phyloP scores from a whole-genome alignment of 2,797 vertebrate genomes.

The Alfaro cultratus region DNA sequence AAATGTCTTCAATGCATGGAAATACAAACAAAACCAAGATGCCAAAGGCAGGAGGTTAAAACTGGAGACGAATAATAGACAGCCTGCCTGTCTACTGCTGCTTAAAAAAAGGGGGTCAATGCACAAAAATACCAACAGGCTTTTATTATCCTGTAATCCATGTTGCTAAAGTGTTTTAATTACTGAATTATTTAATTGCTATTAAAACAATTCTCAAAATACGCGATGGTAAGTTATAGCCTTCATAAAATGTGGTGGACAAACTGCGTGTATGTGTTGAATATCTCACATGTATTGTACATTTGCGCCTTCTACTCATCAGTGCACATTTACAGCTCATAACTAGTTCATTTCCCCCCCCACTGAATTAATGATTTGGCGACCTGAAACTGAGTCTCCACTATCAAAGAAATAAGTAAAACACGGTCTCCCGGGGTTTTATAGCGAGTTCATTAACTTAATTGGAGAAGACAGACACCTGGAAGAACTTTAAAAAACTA shows the following conservation, averaged over 20 bases:
- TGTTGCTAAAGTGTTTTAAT: too few species aligned
- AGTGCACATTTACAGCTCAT: too few species aligned
- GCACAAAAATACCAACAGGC: slow-evolving; percentile 22
- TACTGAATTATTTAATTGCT: too few species aligned
- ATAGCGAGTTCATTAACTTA: background rate
- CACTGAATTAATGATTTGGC: background rate
- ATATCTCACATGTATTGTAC: too few species aligned
- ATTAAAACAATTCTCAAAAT: background rate
- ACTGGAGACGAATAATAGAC: slow-evolving; percentile 41
- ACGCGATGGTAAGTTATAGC: background rate
- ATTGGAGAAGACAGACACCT: background rate
- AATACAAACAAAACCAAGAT: slow-evolving; percentile 56
- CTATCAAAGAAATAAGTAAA: background rate
- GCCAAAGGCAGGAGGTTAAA: slow-evolving; percentile 54
- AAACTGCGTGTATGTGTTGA: too few species aligned
- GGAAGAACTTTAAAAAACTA: background rate
- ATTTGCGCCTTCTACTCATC: too few species aligned
- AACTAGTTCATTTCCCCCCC: background rate
- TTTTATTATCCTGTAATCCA: background rate
- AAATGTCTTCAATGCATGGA: slow-evolving; percentile 54
- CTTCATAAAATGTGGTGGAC: background rate
- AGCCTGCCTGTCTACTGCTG: slow-evolving; percentile 1
- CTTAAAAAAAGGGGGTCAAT: slow-evolving; percentile 24
- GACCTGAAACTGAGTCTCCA: background rate
- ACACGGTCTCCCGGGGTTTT: background rate